These are phyloP conservation scores for Eupelmus urozonus DNA, from an alignment of 2,888 invertebrate species.

Conservation along the genomic window DNA sequence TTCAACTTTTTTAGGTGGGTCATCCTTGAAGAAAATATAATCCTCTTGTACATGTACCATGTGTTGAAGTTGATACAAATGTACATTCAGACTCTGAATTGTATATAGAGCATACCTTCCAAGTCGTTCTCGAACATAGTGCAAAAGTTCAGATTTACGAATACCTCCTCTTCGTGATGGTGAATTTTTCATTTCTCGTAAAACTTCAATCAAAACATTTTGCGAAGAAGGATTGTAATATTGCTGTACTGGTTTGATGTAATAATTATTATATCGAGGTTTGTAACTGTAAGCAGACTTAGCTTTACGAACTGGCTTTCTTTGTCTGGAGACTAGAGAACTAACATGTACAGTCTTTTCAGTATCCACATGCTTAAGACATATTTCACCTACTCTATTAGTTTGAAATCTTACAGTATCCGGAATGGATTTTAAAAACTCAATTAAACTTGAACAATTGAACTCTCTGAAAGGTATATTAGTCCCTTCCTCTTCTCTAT, in stretches of 20 bases:
- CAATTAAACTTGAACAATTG: conserved; percentile 59
- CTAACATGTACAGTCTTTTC: conserved; percentile 67
- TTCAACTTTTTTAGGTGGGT: neutral
- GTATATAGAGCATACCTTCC: conserved; percentile 3
- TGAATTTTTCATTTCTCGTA: conserved; percentile 19
- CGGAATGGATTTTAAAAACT: conserved; percentile 63
- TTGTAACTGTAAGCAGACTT: neutral
- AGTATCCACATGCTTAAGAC: conserved; percentile 61
- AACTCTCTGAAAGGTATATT: conserved; percentile 66
- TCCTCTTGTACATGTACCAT: conserved; percentile 51
- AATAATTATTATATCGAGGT: conserved; percentile 45
- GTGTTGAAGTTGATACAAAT: conserved; percentile 62
- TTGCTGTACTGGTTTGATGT: neutral
- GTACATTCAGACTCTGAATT: conserved; percentile 57
- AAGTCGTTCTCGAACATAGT: no score
- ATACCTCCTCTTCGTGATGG: neutral
- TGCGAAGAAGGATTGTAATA: neutral
- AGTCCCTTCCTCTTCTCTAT: conserved; percentile 60
- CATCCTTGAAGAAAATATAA: conserved; percentile 53
- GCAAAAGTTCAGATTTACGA: conserved; percentile 37
- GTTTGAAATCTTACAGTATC: conserved; percentile 52
- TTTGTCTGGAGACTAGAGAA: conserved; percentile 66
- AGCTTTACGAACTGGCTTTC: conserved; percentile 25
- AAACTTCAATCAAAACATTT: conserved; percentile 5
- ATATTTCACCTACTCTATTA: conserved; percentile 5